phyloP scores from a whole-genome alignment of 2,113 vertebrate genomes.

The Bucco capensis region DNA sequence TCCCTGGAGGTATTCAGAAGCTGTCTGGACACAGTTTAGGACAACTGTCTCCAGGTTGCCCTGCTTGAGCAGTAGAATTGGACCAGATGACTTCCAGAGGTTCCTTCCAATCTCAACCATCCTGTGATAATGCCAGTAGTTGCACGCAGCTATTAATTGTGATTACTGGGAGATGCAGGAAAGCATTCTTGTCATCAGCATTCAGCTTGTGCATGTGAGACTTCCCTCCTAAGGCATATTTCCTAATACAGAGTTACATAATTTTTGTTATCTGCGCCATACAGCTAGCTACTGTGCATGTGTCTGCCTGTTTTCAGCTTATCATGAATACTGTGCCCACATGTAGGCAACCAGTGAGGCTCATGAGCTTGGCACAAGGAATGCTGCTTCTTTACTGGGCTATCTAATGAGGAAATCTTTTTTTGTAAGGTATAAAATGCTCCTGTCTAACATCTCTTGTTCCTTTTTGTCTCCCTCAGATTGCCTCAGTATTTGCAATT shows the following conservation, averaged over 20 bases:
- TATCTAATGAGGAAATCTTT: neutral
- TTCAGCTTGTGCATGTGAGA: neutral
- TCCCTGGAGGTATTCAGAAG: neutral
- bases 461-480: neutral
- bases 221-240: neutral
- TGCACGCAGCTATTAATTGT: neutral
- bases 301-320: neutral
- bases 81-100: neutral
- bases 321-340: neutral
- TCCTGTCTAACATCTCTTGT: neutral
- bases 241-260: neutral
- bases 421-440: neutral
- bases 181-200: neutral
- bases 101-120: neutral
- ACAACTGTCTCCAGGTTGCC: no score
- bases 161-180: neutral
- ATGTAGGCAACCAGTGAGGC: neutral
- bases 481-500: neutral
- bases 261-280: neutral
- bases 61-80: neutral
- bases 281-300: neutral
- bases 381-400: neutral
- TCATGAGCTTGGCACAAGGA: neutral
- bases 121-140: neutral
- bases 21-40: no score